Percentiles rank a stretch among this genome's conserved stretches.
phyloP scores from a whole-genome alignment of 2,797 vertebrate species.

The Chromis chromis region DNA sequence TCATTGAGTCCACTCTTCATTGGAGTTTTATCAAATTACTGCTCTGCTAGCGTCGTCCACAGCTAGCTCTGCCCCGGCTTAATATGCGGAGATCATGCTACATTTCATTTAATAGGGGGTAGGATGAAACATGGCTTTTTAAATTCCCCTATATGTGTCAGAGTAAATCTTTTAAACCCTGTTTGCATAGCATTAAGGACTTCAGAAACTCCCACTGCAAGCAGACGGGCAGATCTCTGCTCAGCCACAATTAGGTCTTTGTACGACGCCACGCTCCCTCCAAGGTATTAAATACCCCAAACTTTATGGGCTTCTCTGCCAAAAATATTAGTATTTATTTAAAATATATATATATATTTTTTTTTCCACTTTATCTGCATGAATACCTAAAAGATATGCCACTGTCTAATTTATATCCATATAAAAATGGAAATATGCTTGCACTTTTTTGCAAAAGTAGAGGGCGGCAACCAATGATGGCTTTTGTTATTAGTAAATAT shows the following conservation, averaged over 20 bases:
- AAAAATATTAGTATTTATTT: constrained; percentile 71
- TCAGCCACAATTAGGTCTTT: constrained; percentile 81
- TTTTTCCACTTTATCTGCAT: constrained; percentile 22
- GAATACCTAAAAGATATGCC: constrained; percentile 26
- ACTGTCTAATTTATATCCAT: constrained; percentile 37
- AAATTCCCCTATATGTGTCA: constrained; percentile 76
- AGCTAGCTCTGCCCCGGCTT: constrained; percentile 34
- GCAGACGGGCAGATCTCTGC: constrained; percentile 67
- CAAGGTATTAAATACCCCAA: constrained; percentile 72
- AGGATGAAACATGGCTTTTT: constrained; percentile 78
- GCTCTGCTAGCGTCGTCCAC: constrained; percentile 44
- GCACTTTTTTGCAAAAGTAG: constrained; percentile 11
- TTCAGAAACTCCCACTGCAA: constrained; percentile 68
- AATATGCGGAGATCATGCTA: constrained; percentile 52
- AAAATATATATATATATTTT: constrained; percentile 44
- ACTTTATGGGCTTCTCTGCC: constrained; percentile 55
- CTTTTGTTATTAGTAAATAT: constrained; percentile 4
- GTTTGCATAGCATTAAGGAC: constrained; percentile 83
- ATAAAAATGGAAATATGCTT: constrained; percentile 39
- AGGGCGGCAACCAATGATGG: background rate
- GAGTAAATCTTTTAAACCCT: constrained; percentile 80
- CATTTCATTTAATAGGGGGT: constrained; percentile 68
- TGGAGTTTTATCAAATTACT: constrained; percentile 76
- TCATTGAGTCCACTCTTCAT: constrained; percentile 46
- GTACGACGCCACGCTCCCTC: constrained; percentile 63